phyloP scores from a whole-genome alignment of 2,888 invertebrate genomes.

The Gastrophysa polygoni region DNA sequence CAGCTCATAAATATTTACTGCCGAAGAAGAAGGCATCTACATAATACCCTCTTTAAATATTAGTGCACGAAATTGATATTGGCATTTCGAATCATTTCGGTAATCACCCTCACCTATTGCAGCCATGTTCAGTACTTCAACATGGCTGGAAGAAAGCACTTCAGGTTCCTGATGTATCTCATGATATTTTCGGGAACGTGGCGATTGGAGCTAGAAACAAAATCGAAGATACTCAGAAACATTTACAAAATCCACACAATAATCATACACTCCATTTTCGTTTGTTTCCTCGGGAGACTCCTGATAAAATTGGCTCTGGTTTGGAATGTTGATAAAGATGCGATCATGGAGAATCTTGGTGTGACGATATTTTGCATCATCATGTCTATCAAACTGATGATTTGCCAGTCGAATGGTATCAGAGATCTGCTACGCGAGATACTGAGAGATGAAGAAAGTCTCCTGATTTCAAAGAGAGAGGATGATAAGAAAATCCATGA shows the following conservation, averaged over 20 bases:
- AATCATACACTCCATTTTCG: neutral
- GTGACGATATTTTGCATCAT: neutral
- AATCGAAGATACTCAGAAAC: neutral
- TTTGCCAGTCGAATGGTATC: neutral
- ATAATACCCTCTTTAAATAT: neutral
- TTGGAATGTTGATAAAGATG: neutral
- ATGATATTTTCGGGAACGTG: constrained; percentile 15
- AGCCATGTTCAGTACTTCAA: too few relatives aligned
- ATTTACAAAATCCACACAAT: neutral
- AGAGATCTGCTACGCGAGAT: neutral
- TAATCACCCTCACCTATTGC: too few relatives aligned
- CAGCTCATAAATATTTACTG: neutral
- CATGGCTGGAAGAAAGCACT: constrained; percentile 1
- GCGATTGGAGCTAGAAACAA: constrained; percentile 11
- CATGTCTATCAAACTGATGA: constrained; percentile 1
- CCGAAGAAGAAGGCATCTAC: neutral
- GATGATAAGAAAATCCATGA: neutral
- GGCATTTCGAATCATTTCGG: neutral
- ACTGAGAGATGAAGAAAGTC: neutral
- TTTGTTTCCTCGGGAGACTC: neutral
- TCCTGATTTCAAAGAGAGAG: neutral
- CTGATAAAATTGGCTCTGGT: neutral
- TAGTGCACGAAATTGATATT: neutral
- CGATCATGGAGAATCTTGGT: neutral
- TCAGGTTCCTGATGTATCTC: constrained; percentile 6